Evolutionary conservation across 2,113 vertebrate genomes (phyloP), one percentile per base, ranked within the genome.

Genomic region (Micronycteris hirsuta): DNA sequence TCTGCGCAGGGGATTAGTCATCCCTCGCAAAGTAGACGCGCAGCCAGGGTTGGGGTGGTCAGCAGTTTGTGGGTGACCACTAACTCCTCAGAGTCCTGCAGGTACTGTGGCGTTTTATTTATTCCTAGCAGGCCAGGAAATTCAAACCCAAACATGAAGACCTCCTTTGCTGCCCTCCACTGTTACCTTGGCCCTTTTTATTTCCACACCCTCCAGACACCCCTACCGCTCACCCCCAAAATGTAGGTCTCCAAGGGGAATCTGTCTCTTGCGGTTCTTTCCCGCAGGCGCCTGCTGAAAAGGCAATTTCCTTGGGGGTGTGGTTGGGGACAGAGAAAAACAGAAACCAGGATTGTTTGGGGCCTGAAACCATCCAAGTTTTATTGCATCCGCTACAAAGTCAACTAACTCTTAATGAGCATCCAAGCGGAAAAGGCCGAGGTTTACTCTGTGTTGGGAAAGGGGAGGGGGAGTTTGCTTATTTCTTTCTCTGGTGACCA

Each of bases 341-440:
- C 97, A 97, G 94, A 97, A 97, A 96, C 93, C 95, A 85, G 93
- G 65, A 93, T 97, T 97, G 96, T 97, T 92, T 98, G 94, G 94
- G 61, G 77, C 73, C 91, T 87, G 94, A 95, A 97, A 93, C 91
- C 94, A 95, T 95, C 93, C 95, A 71, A 56, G 86, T 97, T 98
- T 98, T 98, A 98, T 98, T 97, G 96, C 97, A 96, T 97, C 97
- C 97, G 96, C 95, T 93, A 93, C 92, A 93, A 96, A 97, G 95
- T 97, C 96, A 97, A 95, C 95, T 96, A 94, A 87, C 91, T 96
- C 93, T 96, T 97, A 97, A 97, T 95, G 97, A 96, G 96, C 94
- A 96, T 97, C 96, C 95, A 83, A 94, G 94, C 82, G 92, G 93
- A 91, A 97, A 96, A 82, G 67, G 78, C 67, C 43, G 54, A 92